Conservation (phyloP, 2,113 vertebrate genomes). For the Neopipo cinnamomea region DNA sequence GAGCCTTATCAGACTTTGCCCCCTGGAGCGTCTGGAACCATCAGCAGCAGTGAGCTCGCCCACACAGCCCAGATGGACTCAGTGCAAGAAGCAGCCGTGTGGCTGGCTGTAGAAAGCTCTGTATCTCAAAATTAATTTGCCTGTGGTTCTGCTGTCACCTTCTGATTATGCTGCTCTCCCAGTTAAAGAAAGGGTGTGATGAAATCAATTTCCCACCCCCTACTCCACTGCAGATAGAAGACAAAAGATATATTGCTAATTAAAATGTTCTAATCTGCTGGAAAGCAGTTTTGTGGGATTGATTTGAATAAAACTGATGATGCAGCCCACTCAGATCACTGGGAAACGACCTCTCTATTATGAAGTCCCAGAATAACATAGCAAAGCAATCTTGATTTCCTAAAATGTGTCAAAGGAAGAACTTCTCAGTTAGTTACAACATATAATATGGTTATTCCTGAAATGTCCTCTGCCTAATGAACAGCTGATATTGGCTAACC, state of each 20-base stretch:
- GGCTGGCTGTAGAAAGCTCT: not conserved
- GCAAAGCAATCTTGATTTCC: constrained; percentile 54
- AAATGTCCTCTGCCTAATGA: constrained; percentile 69
- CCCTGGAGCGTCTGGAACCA: accelerated
- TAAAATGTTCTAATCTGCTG: constrained; percentile 52
- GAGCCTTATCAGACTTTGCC: not conserved
- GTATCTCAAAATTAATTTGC: constrained; percentile 1
- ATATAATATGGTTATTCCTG: constrained; percentile 56
- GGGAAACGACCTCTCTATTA: constrained; percentile 55
- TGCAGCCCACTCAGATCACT: constrained; percentile 31
- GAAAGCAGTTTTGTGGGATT: constrained; percentile 42
- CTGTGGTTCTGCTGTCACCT: constrained; percentile 52
- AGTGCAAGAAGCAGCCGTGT: accelerated
- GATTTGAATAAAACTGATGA: constrained; percentile 56
- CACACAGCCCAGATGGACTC: accelerated
- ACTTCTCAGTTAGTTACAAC: constrained; percentile 42
- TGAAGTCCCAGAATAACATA: constrained; percentile 43
- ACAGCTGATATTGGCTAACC: constrained; percentile 76
- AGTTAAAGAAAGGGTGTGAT: not conserved
- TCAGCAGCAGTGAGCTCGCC: not conserved
- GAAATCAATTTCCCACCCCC: not conserved
- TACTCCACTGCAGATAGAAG: constrained; percentile 2
- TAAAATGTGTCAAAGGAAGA: constrained; percentile 46
- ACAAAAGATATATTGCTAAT: constrained; percentile 57
- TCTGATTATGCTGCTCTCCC: constrained; percentile 15